A percentile compares a stretch with the other conserved stretches of the same genome.
Evolutionary conservation across 1,140 invertebrate genomes (phyloP).

Genomic region (Hylyphantes graminicola): DNA sequence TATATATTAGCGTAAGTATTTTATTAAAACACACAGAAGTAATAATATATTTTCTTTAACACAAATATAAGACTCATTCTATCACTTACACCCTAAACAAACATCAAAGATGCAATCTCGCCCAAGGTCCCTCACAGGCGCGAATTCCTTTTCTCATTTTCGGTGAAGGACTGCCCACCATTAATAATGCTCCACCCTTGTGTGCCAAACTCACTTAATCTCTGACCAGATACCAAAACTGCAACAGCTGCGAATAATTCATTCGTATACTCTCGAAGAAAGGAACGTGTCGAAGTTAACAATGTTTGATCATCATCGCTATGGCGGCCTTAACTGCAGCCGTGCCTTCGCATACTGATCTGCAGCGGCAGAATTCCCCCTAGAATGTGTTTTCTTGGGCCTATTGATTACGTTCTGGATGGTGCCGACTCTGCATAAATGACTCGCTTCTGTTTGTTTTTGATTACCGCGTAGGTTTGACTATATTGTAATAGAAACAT

Average conservation of each 20-base stretch:
- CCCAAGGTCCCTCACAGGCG: too few relatives aligned
- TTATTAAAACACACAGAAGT: too few relatives aligned
- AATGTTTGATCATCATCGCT: conserved; percentile 36
- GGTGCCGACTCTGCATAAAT: background rate
- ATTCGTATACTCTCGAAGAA: background rate
- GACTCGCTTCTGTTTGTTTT: background rate
- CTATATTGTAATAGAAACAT: too few relatives aligned
- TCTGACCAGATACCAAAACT: conserved; percentile 30
- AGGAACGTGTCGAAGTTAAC: conserved; percentile 41
- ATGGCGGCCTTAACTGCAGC: conserved; percentile 33
- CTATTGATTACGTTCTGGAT: conserved; percentile 19
- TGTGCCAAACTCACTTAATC: conserved; percentile 20
- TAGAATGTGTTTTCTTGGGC: conserved; percentile 6
- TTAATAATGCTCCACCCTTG: conserved; percentile 27
- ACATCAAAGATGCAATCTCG: too few relatives aligned
- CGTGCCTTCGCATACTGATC: conserved; percentile 45
- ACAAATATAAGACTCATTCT: too few relatives aligned
- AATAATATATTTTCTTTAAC: too few relatives aligned
- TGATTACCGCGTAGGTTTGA: background rate
- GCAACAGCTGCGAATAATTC: conserved; percentile 43
- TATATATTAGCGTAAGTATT: too few relatives aligned
- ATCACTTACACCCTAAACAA: too few relatives aligned
- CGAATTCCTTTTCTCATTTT: too few relatives aligned
- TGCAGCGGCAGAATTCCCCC: conserved; percentile 4
- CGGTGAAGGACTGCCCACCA: background rate